Evolutionary conservation across 2,888 invertebrate species (phyloP).

Genomic region (Calliopum simillimum): DNA sequence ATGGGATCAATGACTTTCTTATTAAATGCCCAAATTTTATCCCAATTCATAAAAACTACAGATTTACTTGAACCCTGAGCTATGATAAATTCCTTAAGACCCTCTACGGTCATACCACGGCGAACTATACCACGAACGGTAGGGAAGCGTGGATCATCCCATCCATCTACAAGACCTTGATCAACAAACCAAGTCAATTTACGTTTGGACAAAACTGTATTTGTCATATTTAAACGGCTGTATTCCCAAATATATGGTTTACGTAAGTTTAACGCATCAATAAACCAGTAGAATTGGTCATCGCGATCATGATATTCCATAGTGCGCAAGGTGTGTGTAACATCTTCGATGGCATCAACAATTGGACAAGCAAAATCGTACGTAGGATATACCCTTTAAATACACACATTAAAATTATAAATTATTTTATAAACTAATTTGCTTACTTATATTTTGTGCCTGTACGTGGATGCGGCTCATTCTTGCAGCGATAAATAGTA

Average conservation of each 20-base stretch:
- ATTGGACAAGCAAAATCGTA: constrained; percentile 99
- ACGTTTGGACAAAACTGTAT: constrained; percentile 97
- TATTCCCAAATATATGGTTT: constrained; percentile 97
- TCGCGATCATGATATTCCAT: constrained; percentile 99
- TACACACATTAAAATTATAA: not conserved
- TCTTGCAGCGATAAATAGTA: constrained; percentile 98
- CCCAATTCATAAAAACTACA: constrained; percentile 99
- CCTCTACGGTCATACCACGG: constrained; percentile 97
- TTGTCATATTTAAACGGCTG: constrained; percentile 95
- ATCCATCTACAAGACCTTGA: constrained; percentile 93
- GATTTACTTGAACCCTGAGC: constrained; percentile 98
- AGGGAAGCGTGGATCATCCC: constrained; percentile 99
- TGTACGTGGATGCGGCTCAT: constrained; percentile 92
- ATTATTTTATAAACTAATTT: not conserved
- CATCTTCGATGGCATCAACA: constrained; percentile 96
- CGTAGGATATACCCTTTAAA: constrained; percentile 93
- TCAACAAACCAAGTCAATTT: constrained; percentile 99
- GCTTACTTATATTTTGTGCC: constrained; percentile 93
- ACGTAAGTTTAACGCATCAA: constrained; percentile 86
- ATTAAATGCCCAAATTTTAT: constrained; percentile 99
- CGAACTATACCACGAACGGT: constrained; percentile 97
- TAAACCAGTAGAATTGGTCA: constrained; percentile 97
- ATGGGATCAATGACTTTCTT: constrained; percentile 97
- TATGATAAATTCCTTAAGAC: constrained; percentile 94
- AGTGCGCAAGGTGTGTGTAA: constrained; percentile 96